These are phyloP conservation scores for Euura lappo DNA, from an alignment of 1,140 invertebrate genomes.

Conservation along the genomic window DNA sequence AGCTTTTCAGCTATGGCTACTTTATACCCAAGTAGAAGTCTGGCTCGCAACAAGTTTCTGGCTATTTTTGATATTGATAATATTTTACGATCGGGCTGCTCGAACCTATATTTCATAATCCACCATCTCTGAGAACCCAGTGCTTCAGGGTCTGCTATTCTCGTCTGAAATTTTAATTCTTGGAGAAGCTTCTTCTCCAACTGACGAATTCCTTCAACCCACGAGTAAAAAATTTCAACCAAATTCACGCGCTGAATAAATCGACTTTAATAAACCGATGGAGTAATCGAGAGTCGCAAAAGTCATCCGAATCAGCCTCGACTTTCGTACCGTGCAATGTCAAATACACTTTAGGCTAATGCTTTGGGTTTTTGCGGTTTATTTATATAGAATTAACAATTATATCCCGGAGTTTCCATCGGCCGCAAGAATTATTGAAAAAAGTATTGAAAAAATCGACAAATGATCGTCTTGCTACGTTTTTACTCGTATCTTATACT, in stretches of 20 bases:
- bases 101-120: neutral
- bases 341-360: neutral
- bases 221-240: neutral
- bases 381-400: neutral
- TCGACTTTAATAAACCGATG: neutral
- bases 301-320: neutral
- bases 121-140: too few relatives aligned
- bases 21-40: too few relatives aligned
- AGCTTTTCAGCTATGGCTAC: too few relatives aligned
- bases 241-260: neutral
- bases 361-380: neutral
- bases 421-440: neutral
- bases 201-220: neutral
- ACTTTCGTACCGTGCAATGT: neutral
- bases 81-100: neutral
- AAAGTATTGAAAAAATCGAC: too few relatives aligned
- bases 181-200: neutral
- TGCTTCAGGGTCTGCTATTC: neutral
- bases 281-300: neutral
- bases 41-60: neutral
- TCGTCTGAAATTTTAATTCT: neutral
- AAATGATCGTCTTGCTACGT: too few relatives aligned
- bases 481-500: too few relatives aligned
- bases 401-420: neutral
- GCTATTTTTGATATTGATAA: conserved; percentile 6